phyloP scores from a whole-genome alignment of 2,888 invertebrate species.

The Xestia xanthographa region DNA sequence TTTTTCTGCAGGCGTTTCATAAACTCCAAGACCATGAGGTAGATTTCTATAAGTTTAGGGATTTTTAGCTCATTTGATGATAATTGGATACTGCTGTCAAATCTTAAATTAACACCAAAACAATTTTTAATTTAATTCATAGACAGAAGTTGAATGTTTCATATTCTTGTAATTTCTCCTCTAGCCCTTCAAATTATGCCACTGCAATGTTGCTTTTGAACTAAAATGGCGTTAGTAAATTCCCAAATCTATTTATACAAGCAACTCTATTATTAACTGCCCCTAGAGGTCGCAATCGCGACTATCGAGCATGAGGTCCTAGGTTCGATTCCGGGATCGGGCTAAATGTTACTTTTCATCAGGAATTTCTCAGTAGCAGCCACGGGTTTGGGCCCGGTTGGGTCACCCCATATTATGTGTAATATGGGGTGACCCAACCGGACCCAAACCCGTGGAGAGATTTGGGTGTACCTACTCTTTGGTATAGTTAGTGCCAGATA shows the following conservation, averaged over 20 bases:
- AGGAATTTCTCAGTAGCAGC: no score
- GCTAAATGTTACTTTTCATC: no score
- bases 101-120: neutral
- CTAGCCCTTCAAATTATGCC: neutral
- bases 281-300: no score
- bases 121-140: neutral
- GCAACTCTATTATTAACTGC: neutral
- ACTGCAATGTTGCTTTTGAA: neutral
- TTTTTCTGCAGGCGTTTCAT: slow-evolving; percentile 27
- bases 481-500: no score
- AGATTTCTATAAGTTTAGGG: neutral
- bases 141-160: neutral
- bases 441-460: no score
- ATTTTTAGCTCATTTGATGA: neutral
- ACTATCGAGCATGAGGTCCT: no score
- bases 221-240: neutral
- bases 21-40: neutral
- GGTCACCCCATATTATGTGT: no score
- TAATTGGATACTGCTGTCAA: fast-evolving
- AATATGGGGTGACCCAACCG: no score
- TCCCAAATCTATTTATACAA: no score
- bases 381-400: no score
- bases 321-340: no score
- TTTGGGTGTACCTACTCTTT: no score
- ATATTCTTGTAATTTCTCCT: neutral